A percentile compares a stretch with the other conserved stretches of the same genome.
Conservation (phyloP, 1,140 invertebrate genomes). For the Eufriesea mexicana region DNA sequence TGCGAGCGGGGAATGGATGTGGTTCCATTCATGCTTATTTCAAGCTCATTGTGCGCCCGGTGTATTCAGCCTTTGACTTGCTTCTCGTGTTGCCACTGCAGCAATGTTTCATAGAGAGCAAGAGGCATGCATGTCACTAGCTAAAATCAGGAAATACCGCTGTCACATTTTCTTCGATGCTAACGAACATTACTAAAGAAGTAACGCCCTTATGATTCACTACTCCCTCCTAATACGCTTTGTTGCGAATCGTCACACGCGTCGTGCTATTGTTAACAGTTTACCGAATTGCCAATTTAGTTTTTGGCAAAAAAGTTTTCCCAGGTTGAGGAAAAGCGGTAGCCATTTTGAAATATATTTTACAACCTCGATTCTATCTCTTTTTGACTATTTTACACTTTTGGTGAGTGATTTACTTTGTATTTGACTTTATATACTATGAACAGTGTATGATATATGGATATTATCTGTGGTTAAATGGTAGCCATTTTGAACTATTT, state of each 20-base stretch:
- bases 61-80: conserved; percentile 79
- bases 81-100: conserved; percentile 68
- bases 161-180: conserved; percentile 69
- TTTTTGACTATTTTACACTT: too few relatives aligned
- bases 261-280: not conserved
- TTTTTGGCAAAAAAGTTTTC: not conserved
- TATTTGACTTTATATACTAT: too few relatives aligned
- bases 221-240: not conserved
- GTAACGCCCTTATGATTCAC: conserved; percentile 33
- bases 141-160: conserved; percentile 75
- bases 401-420: too few relatives aligned
- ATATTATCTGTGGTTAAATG: too few relatives aligned
- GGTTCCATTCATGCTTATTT: conserved; percentile 80
- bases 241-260: not conserved
- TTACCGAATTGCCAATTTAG: not conserved
- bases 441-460: too few relatives aligned
- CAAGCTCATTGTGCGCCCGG: conserved; percentile 76
- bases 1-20: conserved; percentile 64
- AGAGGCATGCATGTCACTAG: conserved; percentile 63
- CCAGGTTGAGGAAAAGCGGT: too few relatives aligned
- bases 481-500: too few relatives aligned
- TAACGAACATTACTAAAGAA: conserved; percentile 61
- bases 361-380: too few relatives aligned
- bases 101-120: conserved; percentile 53
- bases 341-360: too few relatives aligned